Percentiles rank a stretch among this genome's conserved stretches.
Evolutionary conservation across 2,113 vertebrate genomes (phyloP).

Genomic region (Sula dactylatra): DNA sequence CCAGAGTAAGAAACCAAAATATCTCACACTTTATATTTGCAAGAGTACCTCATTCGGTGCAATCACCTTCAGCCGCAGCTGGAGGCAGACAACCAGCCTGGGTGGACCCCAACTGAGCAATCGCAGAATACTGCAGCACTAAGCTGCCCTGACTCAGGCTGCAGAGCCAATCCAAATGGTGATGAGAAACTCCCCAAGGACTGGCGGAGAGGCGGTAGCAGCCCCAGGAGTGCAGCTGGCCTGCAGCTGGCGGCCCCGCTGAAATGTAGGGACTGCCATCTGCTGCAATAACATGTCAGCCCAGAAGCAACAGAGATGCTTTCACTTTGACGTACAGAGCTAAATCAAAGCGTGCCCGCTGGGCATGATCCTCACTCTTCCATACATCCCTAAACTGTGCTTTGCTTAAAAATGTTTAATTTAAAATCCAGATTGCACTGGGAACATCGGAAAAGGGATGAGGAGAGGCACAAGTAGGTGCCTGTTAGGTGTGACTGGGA

Average conservation of each 20-base stretch:
- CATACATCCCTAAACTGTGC: background rate
- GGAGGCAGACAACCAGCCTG: fast-evolving
- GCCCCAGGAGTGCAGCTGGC: background rate
- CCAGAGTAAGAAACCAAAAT: background rate
- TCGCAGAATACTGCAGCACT: background rate
- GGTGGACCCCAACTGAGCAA: background rate
- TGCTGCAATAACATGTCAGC: fast-evolving
- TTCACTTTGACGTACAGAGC: background rate
- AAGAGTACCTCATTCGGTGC: background rate
- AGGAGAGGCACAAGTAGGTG: background rate
- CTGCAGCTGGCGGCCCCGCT: background rate
- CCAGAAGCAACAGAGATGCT: background rate
- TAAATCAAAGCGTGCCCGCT: background rate
- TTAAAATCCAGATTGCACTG: background rate
- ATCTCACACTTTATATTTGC: background rate
- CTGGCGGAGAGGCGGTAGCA: background rate
- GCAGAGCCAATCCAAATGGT: fast-evolving
- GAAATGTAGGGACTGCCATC: fast-evolving
- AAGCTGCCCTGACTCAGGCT: background rate
- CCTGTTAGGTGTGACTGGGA: background rate
- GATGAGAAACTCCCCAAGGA: background rate
- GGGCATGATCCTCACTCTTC: background rate
- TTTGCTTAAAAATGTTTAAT: background rate
- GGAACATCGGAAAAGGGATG: background rate
- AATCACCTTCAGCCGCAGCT: background rate